These are phyloP conservation scores for Felis catus DNA, from an alignment of 2,113 vertebrate species.

Conservation along the genomic window F.catus_Fca126_mat1.0 CM031415.1:147433501-147434000, in stretches of 20 bases:
- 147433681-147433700: background rate
- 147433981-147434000: background rate
- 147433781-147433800: background rate
- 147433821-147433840: background rate
- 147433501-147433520: background rate
- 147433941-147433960: background rate
- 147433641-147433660: background rate
- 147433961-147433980: background rate
- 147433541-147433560: background rate
- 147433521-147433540: background rate
- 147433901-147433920: background rate
- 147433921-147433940: background rate
- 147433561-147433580: background rate
- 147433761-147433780: background rate
- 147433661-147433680: background rate
- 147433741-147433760: background rate
- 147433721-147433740: background rate
- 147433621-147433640: background rate
- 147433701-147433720: background rate
- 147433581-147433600: background rate
- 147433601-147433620: background rate
- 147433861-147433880: slow-evolving; percentile 12
- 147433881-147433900: background rate
- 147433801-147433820: background rate
- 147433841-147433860: background rate